phyloP scores from a whole-genome alignment of 2,797 vertebrate species.

The Nyctalus aviator region DNA sequence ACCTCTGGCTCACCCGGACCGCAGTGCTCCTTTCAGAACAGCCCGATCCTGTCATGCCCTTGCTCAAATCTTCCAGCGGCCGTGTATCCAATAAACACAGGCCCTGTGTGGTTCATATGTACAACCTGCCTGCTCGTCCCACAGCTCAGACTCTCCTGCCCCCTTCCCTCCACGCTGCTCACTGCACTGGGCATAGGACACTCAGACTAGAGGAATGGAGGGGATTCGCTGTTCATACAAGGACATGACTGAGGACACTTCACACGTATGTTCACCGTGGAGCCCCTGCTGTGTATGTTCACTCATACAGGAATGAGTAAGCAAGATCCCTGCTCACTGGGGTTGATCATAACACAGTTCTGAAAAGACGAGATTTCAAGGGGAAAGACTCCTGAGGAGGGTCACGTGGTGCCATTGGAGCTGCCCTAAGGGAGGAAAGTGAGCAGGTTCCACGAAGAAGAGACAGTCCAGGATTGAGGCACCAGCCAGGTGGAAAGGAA shows the following conservation, averaged over 20 bases:
- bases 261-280: neutral
- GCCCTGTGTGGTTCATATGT: rapidly evolving
- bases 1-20: neutral
- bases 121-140: rapidly evolving
- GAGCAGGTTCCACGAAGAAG: neutral
- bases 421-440: neutral
- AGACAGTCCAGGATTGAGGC: neutral
- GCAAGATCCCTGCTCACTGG: neutral
- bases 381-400: neutral
- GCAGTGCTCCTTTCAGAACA: neutral
- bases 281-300: neutral
- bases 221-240: neutral
- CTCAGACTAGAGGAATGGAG: neutral
- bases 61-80: neutral
- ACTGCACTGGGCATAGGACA: neutral
- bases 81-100: neutral
- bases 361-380: neutral
- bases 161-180: neutral
- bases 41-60: too few species aligned
- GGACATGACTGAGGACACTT: neutral
- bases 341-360: neutral
- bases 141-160: neutral
- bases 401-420: too few species aligned
- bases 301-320: neutral
- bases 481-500: neutral